A percentile compares a stretch with the other conserved stretches of the same genome.
These are phyloP conservation scores for Loriculus beryllinus DNA, from an alignment of 2,797 vertebrate genomes.

Conservation along the genomic window DNA sequence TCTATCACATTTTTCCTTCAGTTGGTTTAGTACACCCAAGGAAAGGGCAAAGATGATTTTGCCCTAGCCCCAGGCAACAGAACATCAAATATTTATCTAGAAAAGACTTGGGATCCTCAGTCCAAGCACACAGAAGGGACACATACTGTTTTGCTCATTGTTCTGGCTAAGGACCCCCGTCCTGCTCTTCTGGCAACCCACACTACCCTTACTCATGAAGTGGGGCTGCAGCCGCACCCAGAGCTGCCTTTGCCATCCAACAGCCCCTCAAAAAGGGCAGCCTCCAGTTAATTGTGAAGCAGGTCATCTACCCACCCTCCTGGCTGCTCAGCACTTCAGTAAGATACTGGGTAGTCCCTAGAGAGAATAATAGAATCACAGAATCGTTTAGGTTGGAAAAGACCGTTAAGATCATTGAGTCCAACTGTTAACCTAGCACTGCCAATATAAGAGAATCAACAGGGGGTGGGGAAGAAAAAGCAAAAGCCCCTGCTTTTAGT, in stretches of 20 bases:
- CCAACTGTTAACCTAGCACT: not conserved
- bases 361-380: not conserved
- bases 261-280: not conserved
- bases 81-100: slow-evolving; percentile 20
- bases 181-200: not conserved
- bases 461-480: rapidly evolving
- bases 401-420: not conserved
- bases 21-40: not conserved
- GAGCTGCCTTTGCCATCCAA: not conserved
- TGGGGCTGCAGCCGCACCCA: not conserved
- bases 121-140: not conserved
- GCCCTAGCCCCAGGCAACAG: not conserved
- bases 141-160: not conserved
- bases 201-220: not conserved
- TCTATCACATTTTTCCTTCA: not conserved
- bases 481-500: not conserved
- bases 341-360: not conserved
- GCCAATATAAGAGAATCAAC: not conserved
- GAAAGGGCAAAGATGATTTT: slow-evolving; percentile 24
- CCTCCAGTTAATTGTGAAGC: not conserved
- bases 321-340: not conserved
- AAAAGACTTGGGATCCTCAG: not conserved
- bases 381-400: not conserved
- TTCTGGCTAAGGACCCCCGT: not conserved
- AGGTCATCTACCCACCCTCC: not conserved